Evolutionary conservation across 2,113 vertebrate species (phyloP), one percentile per base, ranked within the genome.

Genomic region (Cyprinodon variegatus): DNA sequence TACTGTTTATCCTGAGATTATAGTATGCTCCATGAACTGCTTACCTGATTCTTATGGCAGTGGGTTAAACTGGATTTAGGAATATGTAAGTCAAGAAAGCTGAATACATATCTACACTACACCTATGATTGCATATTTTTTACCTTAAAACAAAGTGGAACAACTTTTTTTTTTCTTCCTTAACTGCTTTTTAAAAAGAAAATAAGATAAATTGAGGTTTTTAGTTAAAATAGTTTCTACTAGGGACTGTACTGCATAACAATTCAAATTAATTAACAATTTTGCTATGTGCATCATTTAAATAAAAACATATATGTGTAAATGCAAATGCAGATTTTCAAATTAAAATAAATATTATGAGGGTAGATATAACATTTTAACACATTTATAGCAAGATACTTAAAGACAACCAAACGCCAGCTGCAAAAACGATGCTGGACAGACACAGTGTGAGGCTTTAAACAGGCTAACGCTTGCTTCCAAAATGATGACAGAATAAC

Each of bases 401-500:
- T 77, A 78, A 68, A 70, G 60, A 72, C 60, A 68, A 46, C 75
- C 78, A 79, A 61, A 57, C 40, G 59, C 15, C 53, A 68, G 57
- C 72, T 79, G 48, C 70, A 83, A 69, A 86, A 79, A 80, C 50
- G n/a, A 79, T 48, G 71, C 68, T 76, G 67, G 77, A 60, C 50
- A 67, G 78, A 77, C 76, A 14, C 15, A 59, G 69, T 79, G 3
- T 13, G 22, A 68, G 75, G 53, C 14, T 46, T 62, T 72, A 72
- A 9, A n/a, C 0, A 29, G 12, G 57, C 7, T 50, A 17, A 15
- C 14, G 3, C 43, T 43, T 72, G 61, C 71, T 57, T 86, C 78
- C 70, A 88, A 87, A 90, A 88, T 73, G 83, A 90, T 90, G 86
- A 89, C 85, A 90, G 83, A 89, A 90, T 90, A 91, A 90, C 84